Evolutionary conservation across 2,888 invertebrate genomes (phyloP).

Genomic region (Argynnis bischoffii): DNA sequence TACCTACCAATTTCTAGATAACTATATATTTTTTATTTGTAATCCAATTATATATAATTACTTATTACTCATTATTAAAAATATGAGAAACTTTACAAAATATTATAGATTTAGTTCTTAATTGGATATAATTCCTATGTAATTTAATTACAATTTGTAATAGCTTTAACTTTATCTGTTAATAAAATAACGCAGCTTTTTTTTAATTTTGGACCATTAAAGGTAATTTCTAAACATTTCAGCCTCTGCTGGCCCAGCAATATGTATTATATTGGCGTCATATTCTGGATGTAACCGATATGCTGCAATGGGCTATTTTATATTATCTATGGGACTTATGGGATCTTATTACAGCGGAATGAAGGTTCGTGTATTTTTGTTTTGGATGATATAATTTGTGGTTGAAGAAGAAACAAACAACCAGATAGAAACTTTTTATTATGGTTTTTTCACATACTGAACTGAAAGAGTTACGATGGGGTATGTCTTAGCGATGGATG

Average conservation of each 20-base stretch:
- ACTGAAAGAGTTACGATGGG: too few species aligned
- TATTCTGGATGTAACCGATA: slow-evolving; percentile 75
- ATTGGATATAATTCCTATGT: neutral
- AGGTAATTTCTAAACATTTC: slow-evolving; percentile 32
- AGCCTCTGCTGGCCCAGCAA: slow-evolving; percentile 79
- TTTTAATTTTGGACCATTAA: too few species aligned
- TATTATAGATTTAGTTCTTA: too few species aligned
- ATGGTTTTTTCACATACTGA: too few species aligned
- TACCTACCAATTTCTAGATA: too few species aligned
- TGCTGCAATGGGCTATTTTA: slow-evolving; percentile 68
- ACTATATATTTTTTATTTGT: too few species aligned
- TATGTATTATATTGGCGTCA: slow-evolving; percentile 55
- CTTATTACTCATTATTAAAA: too few species aligned
- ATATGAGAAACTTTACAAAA: too few species aligned
- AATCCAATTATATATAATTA: neutral
- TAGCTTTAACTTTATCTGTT: too few species aligned
- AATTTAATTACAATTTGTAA: too few species aligned
- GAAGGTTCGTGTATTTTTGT: slow-evolving; percentile 63
- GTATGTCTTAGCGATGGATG: too few species aligned
- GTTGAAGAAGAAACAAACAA: neutral
- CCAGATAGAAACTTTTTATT: neutral
- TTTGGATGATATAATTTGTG: neutral
- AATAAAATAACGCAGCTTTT: too few species aligned
- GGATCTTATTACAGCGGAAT: slow-evolving; percentile 82
- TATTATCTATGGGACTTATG: slow-evolving; percentile 79